Conservation (phyloP, 2,113 vertebrate species). For the Anas platyrhynchos region DNA sequence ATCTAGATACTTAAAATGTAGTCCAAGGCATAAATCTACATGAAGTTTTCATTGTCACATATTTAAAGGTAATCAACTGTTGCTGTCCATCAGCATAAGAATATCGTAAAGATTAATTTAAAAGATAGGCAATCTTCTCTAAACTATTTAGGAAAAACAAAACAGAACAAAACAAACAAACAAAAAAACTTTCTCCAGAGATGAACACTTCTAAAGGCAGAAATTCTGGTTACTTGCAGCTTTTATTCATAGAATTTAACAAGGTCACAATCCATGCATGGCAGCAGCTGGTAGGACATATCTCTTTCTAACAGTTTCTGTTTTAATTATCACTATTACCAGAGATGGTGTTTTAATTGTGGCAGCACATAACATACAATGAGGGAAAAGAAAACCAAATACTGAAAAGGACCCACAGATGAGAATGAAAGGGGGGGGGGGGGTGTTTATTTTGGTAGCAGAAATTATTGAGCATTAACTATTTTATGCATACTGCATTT, state of each 20-base stretch:
- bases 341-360: neutral
- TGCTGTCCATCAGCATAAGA: conserved; percentile 1
- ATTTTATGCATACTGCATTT: neutral
- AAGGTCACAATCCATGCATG: neutral
- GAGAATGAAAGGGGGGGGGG: neutral
- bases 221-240: neutral
- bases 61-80: conserved; percentile 16
- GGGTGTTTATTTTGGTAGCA: neutral
- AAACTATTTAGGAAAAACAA: neutral
- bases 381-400: neutral
- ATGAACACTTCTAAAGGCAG: neutral
- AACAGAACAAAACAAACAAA: too few relatives aligned
- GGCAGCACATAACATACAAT: neutral
- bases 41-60: neutral
- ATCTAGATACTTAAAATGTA: conserved; percentile 11
- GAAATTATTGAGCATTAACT: neutral
- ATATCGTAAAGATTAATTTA: neutral
- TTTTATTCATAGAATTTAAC: neutral
- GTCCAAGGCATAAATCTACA: neutral
- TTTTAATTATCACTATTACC: neutral
- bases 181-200: neutral
- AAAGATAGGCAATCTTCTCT: neutral
- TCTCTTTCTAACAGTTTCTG: conserved; percentile 6
- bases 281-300: neutral
- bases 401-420: neutral